A percentile compares a stretch with the other conserved stretches of the same genome.
phyloP scores from a whole-genome alignment of 2,113 vertebrate species.

The Jacana jacana region DNA sequence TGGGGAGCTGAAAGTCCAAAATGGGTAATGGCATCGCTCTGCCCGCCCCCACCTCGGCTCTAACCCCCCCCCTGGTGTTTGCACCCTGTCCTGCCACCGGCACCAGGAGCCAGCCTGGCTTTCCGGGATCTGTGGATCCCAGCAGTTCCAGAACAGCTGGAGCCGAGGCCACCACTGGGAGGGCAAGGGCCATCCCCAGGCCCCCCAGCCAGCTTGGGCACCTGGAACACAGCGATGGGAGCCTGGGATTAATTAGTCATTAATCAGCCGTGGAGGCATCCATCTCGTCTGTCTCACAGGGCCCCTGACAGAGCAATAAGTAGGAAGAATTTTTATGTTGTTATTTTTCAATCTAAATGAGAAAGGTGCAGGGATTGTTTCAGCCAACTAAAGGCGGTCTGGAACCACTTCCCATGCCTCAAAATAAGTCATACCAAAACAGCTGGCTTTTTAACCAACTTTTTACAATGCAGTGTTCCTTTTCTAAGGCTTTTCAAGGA shows the following conservation, averaged over 20 bases:
- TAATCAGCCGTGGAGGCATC: background rate
- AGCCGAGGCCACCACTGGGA: accelerated
- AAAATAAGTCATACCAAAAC: background rate
- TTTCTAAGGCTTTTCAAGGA: background rate
- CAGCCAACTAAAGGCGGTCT: background rate
- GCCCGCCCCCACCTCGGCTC: background rate
- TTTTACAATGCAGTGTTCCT: background rate
- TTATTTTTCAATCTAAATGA: background rate
- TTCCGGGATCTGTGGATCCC: accelerated
- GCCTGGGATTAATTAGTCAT: background rate
- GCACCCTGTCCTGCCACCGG: background rate
- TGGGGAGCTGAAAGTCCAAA: accelerated
- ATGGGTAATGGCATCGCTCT: background rate
- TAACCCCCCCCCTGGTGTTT: background rate
- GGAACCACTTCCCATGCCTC: background rate
- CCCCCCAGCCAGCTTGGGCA: background rate
- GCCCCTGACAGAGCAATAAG: background rate
- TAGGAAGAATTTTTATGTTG: background rate
- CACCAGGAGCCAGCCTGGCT: background rate
- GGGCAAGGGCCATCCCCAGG: background rate
- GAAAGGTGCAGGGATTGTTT: background rate
- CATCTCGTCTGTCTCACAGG: accelerated
- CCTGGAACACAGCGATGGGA: background rate
- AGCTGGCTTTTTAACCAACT: background rate
- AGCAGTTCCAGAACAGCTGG: background rate